Base-by-base conservation (phyloP, 2,797 vertebrate species). In the Leuciscus waleckii region DNA sequence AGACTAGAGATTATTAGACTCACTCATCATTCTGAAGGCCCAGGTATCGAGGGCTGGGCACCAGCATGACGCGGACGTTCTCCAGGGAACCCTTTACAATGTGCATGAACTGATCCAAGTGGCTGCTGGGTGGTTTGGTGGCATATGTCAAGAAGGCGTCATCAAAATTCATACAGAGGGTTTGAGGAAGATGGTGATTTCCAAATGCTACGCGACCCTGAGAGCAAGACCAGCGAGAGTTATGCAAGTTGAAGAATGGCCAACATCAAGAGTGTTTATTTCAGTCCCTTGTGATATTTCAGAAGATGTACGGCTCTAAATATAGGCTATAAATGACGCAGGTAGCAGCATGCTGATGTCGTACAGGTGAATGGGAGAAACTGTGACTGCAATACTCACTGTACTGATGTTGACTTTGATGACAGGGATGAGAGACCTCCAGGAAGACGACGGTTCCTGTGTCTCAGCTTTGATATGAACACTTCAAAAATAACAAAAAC, bases 331-430 rank as follows among this genome's bases (percentile, higher is more conserved):
- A 21, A 37, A 77, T 17, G 23, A 77, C 1, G 35, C 41, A 37
- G 23, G 29, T 29, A 58, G 51, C 19, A 17, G 43, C 6, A 11
- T 43, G 16, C 43, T n/a, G 19, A 46, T 58, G 41, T 82, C 26
- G 74, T 51, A 49, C 37, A 37, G 37, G 63, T 46, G 26, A 85
- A 70, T 41, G 7, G 5, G 1, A 21, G 51, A 26, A 61, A 71
- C 16, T 0, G 29, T 39, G 68, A 73, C 14, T 32, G 63, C 29
- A 29, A 19, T 63, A 96, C 98, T 97, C 93, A 99, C 98, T 1
- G 98, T 98, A 95, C 97, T 99, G 93, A 99, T 97, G 90, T 98
- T 99, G 74, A 99, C 96, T 94, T 99, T 99, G 92, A 99, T 97
- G 86, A 99, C 98, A 0, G 98, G 98, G 90, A 99, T 99, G 91